phyloP scores from a whole-genome alignment of 2,113 vertebrate genomes.

The Hymenochirus boettgeri region DNA sequence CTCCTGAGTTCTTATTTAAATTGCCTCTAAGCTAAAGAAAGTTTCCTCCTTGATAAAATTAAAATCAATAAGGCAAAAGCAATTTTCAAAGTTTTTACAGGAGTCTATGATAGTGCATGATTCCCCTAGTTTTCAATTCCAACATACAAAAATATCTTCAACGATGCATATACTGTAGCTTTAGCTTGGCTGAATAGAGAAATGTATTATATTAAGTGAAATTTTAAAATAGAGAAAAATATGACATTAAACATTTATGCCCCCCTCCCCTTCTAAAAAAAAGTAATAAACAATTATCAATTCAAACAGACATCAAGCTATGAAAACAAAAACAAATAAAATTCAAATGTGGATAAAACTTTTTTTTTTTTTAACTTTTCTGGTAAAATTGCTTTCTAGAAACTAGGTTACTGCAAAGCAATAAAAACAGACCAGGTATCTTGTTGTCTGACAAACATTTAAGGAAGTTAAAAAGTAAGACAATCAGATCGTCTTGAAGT shows the following conservation, averaged over 20 bases:
- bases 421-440: conserved; percentile 60
- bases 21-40: conserved; percentile 59
- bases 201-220: conserved; percentile 58
- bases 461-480: conserved; percentile 68
- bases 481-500: conserved; percentile 58
- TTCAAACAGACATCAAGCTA: conserved; percentile 58
- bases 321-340: conserved; percentile 18
- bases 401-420: conserved; percentile 62
- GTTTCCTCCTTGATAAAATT: conserved; percentile 48
- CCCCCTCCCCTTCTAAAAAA: conserved; percentile 62
- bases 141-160: conserved; percentile 56
- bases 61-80: conserved; percentile 34
- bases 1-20: conserved; percentile 72
- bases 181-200: conserved; percentile 58
- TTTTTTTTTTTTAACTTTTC: conserved; percentile 32
- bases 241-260: conserved; percentile 62
- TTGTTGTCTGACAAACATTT: conserved; percentile 62
- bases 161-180: conserved; percentile 60
- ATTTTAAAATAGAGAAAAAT: conserved; percentile 51
- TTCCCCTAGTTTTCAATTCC: conserved; percentile 67
- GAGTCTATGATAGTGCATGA: conserved; percentile 60
- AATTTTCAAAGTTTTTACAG: conserved; percentile 32
- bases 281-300: conserved; percentile 61
- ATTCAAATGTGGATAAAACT: conserved; percentile 14
- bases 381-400: conserved; percentile 59